A percentile compares a stretch with the other conserved stretches of the same genome.
These are phyloP conservation scores for Ctenomys sociabilis DNA, from an alignment of 2,113 vertebrate species.

Conservation along the genomic window DNA sequence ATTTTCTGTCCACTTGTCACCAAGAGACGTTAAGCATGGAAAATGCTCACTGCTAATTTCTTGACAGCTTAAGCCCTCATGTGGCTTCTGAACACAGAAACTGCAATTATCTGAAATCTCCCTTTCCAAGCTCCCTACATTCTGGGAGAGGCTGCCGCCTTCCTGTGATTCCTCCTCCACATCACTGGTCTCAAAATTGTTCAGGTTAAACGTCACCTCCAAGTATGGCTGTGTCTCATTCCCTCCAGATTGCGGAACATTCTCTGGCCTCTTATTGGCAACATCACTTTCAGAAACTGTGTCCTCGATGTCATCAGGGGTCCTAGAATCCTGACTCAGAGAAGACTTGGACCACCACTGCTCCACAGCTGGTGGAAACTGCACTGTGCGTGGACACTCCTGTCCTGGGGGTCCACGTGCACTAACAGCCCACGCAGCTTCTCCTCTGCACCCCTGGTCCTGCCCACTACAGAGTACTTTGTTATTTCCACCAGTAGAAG, in stretches of 20 bases:
- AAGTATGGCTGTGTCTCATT: constrained; percentile 60
- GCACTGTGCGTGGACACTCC: not conserved
- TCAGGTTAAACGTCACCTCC: constrained; percentile 86
- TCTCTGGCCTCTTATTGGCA: constrained; percentile 10
- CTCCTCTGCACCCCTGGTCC: not conserved
- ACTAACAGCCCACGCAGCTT: not conserved
- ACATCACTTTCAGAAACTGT: not conserved
- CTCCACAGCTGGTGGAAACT: not conserved
- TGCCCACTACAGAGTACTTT: constrained; percentile 17
- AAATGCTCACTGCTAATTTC: not conserved
- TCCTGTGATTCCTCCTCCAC: constrained; percentile 70
- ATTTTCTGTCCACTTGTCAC: not conserved
- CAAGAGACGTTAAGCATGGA: accelerated
- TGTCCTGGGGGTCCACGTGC: not conserved
- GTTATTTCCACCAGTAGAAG: not conserved
- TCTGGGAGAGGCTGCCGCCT: not conserved
- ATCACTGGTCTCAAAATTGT: constrained; percentile 84
- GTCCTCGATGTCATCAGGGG: not conserved
- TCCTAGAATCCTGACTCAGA: not conserved
- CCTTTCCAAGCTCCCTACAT: not conserved
- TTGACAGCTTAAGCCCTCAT: not conserved
- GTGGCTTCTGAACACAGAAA: not conserved
- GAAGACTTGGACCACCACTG: not conserved
- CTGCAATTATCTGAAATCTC: not conserved
- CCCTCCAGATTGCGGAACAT: not conserved